Evolutionary conservation across 1,140 invertebrate species (phyloP), one percentile per base, ranked within the genome.

Genomic region (Mercenaria mercenaria): DNA sequence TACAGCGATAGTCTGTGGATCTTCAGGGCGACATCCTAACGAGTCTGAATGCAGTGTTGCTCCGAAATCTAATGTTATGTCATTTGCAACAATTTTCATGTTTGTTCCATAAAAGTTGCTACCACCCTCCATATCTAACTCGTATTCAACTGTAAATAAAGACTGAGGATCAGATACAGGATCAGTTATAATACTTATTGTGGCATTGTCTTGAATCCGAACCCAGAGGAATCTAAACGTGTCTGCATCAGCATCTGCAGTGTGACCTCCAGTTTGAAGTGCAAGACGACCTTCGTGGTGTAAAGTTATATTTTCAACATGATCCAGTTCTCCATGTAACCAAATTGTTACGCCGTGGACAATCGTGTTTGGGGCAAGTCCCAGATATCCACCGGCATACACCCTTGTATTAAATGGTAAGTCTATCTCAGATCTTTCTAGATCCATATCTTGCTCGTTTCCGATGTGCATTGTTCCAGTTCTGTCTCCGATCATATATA

Each of bases 391-490:
- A 2, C 92, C 92, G 67, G 67, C 32, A 80, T 94, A 94, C 3
- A 92, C 94, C 69, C 93, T 67, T 0, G 91, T 91, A 87, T 84
- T 94, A 77, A 94, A 94, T 13, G 94, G 94, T 26, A 94, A 87
- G 83, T 94, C 93, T 56, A 94, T 94, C 72, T 94, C 93, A 6
- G 79, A 59, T 88, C 94, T 88, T 11, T 92, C 72, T 1, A 94
- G 80, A 76, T 94, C 93, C 91, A 94, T 91, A 10, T 87, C 82
- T 77, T 94, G 94, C 26, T 93, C 92, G 32, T 92, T 80, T 15
- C 90, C 92, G 23, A 93, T 74, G 79, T 94, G 94, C 0, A 94
- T 89, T n/a, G 94, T 94, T n/a, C 94, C 94, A 26, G 93, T 90
- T 23, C 92, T 72, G 69, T 94, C 94, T 0, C 94, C 94, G 41